Conservation (phyloP, 2,888 invertebrate species). For the Odontomyia ornata region DNA sequence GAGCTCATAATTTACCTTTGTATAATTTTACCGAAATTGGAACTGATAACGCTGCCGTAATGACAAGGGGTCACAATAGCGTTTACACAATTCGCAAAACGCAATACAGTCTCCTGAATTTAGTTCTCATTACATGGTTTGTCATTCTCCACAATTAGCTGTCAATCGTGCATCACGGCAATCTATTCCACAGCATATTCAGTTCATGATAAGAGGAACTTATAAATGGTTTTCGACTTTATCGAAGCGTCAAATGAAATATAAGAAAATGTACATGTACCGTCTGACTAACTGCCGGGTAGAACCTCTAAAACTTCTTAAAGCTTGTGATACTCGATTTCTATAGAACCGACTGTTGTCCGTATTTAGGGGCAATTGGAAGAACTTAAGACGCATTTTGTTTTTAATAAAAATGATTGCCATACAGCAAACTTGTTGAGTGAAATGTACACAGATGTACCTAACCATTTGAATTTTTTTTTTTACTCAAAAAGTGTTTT, state of each 20-base stretch:
- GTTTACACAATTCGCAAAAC: background rate
- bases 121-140: background rate
- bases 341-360: background rate
- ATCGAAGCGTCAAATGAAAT: background rate
- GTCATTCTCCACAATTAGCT: background rate
- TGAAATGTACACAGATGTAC: background rate
- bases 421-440: background rate
- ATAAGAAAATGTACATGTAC: background rate
- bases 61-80: background rate
- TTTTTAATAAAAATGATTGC: background rate
- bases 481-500: background rate
- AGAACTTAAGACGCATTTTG: background rate
- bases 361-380: background rate
- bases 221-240: background rate
- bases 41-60: no score
- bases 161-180: background rate
- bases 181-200: background rate
- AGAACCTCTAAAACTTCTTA: background rate
- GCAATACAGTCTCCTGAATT: background rate
- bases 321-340: background rate
- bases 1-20: no score
- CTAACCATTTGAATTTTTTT: background rate
- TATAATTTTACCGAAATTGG: no score
- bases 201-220: background rate
- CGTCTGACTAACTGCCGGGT: background rate